These are phyloP conservation scores for Dendroctonus valens DNA, from an alignment of 1,140 invertebrate genomes.

Conservation along the genomic window DNA sequence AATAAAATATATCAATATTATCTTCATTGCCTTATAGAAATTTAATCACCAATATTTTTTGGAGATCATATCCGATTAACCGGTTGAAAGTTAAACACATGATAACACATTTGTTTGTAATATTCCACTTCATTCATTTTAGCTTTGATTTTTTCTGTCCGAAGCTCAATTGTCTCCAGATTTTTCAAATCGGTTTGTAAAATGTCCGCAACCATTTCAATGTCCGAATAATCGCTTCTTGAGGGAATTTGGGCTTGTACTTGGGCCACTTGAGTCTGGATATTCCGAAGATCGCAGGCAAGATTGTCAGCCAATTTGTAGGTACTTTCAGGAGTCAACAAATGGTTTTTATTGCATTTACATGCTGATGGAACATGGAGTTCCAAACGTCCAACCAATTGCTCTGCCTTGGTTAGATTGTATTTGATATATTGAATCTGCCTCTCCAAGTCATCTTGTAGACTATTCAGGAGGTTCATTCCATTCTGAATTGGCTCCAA, in stretches of 20 bases:
- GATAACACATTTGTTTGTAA: not conserved
- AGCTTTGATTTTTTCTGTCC: conserved; percentile 4
- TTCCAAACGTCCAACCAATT: not conserved
- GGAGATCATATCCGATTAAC: no score
- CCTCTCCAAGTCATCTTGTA: conserved; percentile 1
- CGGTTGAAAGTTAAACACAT: not conserved
- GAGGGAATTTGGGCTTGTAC: not conserved
- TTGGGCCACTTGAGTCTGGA: not conserved
- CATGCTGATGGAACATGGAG: not conserved
- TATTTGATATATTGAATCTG: conserved; percentile 5
- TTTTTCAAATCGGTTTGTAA: not conserved
- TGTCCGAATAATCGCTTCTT: not conserved
- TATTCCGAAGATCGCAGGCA: not conserved
- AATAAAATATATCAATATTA: no score
- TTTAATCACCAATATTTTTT: no score
- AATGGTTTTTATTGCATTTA: no score
- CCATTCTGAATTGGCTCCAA: conserved; percentile 4
- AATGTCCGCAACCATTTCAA: conserved; percentile 8
- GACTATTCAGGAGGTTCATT: not conserved
- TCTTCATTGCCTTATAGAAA: no score
- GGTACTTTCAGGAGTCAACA: not conserved
- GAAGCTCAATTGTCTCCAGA: conserved; percentile 5
- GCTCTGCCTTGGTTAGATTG: not conserved
- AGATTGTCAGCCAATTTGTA: not conserved
- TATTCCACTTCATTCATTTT: conserved; percentile 4